These are phyloP conservation scores for Phymatocera aterrima DNA, from an alignment of 2,888 invertebrate species.

Conservation along the genomic window DNA sequence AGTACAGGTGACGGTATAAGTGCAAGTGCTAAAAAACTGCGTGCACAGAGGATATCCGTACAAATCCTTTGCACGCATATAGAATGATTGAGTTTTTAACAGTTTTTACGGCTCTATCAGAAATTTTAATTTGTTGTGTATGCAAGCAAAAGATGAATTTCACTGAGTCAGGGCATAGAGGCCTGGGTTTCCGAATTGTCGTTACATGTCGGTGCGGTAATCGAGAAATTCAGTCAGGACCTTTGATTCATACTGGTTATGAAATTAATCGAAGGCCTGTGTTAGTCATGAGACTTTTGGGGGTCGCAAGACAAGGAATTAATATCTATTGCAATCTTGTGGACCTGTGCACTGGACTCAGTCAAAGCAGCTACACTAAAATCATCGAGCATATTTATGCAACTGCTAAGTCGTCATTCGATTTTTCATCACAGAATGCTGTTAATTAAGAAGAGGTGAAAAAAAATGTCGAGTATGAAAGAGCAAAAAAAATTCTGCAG, in stretches of 20 bases:
- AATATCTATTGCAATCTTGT: not conserved
- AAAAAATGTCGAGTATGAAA: not conserved
- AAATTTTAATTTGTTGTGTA: constrained; percentile 44
- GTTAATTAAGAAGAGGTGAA: not conserved
- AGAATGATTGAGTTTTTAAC: constrained; percentile 23
- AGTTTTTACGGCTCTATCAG: constrained; percentile 41
- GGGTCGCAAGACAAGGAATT: not conserved
- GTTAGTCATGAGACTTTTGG: not conserved
- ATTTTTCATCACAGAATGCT: not conserved
- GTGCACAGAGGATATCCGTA: not conserved
- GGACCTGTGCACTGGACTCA: not conserved
- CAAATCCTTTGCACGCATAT: not conserved
- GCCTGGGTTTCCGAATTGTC: constrained; percentile 52
- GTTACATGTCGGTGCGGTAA: constrained; percentile 46
- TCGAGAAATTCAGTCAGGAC: constrained; percentile 50
- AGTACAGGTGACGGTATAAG: not conserved
- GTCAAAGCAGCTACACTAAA: not conserved
- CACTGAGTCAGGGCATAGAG: constrained; percentile 37
- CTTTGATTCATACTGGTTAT: constrained; percentile 50
- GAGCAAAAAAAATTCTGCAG: not conserved
- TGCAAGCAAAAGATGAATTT: constrained; percentile 48
- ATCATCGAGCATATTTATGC: not conserved
- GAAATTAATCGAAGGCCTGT: not conserved
- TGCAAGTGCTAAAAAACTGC: not conserved
- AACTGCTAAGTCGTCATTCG: not conserved